Conservation (phyloP, 2,888 invertebrate genomes). For the Palloptera scutellata region DNA sequence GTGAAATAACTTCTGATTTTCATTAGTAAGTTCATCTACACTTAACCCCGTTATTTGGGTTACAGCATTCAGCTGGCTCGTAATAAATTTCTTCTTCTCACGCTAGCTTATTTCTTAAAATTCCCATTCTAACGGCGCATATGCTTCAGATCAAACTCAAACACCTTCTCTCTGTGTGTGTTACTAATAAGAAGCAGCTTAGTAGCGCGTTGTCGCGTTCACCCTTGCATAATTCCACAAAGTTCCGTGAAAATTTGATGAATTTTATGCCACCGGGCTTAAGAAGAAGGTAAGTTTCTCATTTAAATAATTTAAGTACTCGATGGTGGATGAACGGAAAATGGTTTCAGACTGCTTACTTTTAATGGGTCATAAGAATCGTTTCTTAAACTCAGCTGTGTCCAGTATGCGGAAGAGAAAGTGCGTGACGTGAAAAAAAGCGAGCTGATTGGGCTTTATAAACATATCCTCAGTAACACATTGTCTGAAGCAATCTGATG, state of each 20-base stretch:
- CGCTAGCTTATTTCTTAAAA: constrained; percentile 55
- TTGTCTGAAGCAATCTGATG: constrained; percentile 54
- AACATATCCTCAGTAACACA: constrained; percentile 59
- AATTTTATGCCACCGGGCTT: constrained; percentile 64
- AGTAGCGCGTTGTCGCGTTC: constrained; percentile 54
- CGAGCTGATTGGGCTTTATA: constrained; percentile 60
- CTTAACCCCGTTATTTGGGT: constrained; percentile 37
- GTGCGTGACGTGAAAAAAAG: constrained; percentile 61
- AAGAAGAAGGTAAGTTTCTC: constrained; percentile 60
- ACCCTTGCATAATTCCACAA: constrained; percentile 56
- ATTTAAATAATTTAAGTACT: constrained; percentile 59
- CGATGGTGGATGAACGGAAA: constrained; percentile 59
- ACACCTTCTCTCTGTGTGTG: constrained; percentile 30
- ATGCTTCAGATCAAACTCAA: constrained; percentile 41
- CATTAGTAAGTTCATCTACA: constrained; percentile 41
- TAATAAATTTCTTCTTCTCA: constrained; percentile 42
- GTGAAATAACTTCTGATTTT: constrained; percentile 43
- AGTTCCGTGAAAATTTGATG: constrained; percentile 56
- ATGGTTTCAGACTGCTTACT: constrained; percentile 59
- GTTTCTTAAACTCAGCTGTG: constrained; percentile 59
- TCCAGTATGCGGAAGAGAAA: constrained; percentile 60
- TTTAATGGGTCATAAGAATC: constrained; percentile 63
- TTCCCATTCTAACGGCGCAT: constrained; percentile 48
- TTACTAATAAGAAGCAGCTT: constrained; percentile 37
- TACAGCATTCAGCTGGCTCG: constrained; percentile 38